Evolutionary conservation across 2,113 vertebrate genomes (phyloP), one percentile per base, ranked within the genome.

Genomic region (Sterrhoptilus dennistouni): DNA sequence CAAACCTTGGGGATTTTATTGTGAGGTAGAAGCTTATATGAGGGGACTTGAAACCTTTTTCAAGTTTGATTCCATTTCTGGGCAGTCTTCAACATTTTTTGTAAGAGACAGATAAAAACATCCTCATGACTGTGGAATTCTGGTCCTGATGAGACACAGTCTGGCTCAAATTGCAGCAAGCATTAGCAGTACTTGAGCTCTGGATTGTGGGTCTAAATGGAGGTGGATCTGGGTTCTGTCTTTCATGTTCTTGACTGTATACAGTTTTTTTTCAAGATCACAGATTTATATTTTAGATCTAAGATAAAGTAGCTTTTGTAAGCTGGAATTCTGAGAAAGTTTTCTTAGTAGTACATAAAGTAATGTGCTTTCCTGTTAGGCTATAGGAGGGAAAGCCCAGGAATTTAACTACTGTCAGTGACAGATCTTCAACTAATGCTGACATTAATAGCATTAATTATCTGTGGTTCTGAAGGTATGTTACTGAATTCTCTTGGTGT

Each of bases 381-480:
- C 59, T 77, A 5, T 85, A 47, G 50, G 42, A 74, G 27, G 35
- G 47, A 66, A 86, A 89, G 69, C 52, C 33, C n/a, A 60, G 20
- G 56, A 93, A 56, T 75, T 66, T 60, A 74, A 54, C 56, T 91
- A 4, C 53, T 60, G 38, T 71, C 60, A 49, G 47, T 63, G 52
- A 75, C 47, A 84, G 69, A 69, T 76, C 76, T 49, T 90, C 44
- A 84, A 1, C 68, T 71, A 53, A 28, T 40, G 56, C 70, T 87
- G 82, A 36, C n/a, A 44, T 74, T 70, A 89, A 57, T 53, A 78
- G 22, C 44, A 42, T 36, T 53, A 35, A 33, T 87, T 82, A 40
- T 79, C 53, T 89, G 56, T 87, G 81, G 65, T 92, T 92, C 61
- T 87, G 70, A 79, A 92, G 81, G 65, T 94, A 76, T 71, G 85